Evolutionary conservation across 1,140 invertebrate genomes (phyloP).

Genomic region (Tetranychus cinnabarinus): DNA sequence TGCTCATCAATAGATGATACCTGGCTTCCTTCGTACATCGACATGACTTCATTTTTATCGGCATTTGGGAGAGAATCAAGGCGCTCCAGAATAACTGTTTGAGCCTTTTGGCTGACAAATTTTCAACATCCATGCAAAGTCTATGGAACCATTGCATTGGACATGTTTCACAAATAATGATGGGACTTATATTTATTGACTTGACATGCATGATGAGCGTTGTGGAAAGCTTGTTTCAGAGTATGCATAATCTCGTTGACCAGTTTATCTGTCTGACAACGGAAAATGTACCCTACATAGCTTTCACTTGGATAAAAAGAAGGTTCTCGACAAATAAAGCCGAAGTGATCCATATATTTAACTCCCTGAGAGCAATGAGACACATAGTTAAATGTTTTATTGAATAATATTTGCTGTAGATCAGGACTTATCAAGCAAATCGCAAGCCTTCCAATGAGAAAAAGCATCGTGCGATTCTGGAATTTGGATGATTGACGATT

Average conservation of each 20-base stretch:
- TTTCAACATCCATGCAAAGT: slow-evolving; percentile 62
- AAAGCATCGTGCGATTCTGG: slow-evolving; percentile 74
- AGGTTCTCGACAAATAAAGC: slow-evolving; percentile 62
- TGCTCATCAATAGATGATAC: slow-evolving; percentile 37
- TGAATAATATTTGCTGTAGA: slow-evolving; percentile 60
- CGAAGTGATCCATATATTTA: slow-evolving; percentile 58
- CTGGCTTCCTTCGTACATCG: slow-evolving; percentile 51
- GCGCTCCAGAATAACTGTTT: slow-evolving; percentile 48
- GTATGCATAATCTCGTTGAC: slow-evolving; percentile 29
- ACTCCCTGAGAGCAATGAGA: slow-evolving; percentile 62
- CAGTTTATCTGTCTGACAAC: slow-evolving; percentile 47
- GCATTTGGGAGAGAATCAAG: slow-evolving; percentile 54
- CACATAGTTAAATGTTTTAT: slow-evolving; percentile 62
- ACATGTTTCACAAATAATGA: slow-evolving; percentile 54
- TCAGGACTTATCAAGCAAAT: slow-evolving; percentile 72
- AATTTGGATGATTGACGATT: slow-evolving; percentile 20
- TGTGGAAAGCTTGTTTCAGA: slow-evolving; percentile 55
- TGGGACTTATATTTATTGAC: not conserved
- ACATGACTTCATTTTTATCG: slow-evolving; percentile 53
- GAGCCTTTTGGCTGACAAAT: slow-evolving; percentile 39
- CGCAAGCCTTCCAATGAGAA: slow-evolving; percentile 57
- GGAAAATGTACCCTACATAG: slow-evolving; percentile 67
- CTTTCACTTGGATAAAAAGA: slow-evolving; percentile 21
- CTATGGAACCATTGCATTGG: slow-evolving; percentile 87
- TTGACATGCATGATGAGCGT: slow-evolving; percentile 31